phyloP scores from a whole-genome alignment of 92 coral and sea anemone species.

The Zoanthus sociatus region DNA sequence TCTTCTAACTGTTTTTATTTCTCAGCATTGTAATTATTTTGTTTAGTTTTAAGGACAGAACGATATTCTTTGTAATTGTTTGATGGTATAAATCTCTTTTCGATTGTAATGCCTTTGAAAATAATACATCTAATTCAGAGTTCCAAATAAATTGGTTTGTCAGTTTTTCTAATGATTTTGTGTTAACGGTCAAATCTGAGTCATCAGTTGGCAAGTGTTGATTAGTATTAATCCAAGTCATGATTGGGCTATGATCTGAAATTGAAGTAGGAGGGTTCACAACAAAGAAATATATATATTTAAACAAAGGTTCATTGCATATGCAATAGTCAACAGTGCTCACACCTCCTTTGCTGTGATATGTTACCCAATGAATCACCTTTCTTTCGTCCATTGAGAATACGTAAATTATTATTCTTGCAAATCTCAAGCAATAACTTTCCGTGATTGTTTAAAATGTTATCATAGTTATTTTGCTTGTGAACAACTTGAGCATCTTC shows the following conservation, averaged over 20 bases:
- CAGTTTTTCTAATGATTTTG: conserved; percentile 4
- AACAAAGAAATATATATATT: conserved; percentile 29
- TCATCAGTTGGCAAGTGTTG: neutral
- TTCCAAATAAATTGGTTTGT: conserved; percentile 51
- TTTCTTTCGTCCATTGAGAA: too few species aligned
- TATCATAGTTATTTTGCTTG: too few species aligned
- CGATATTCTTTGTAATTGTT: conserved; percentile 42
- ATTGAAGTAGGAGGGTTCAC: conserved; percentile 48
- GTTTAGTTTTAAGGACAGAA: conserved; percentile 43
- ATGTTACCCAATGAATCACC: conserved; percentile 56
- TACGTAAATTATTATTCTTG: too few species aligned
- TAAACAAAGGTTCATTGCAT: conserved; percentile 25
- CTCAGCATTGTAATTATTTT: conserved; percentile 25
- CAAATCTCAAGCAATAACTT: too few species aligned
- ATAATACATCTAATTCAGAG: conserved; percentile 27
- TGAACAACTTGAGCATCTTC: too few species aligned
- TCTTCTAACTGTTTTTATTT: conserved; percentile 10
- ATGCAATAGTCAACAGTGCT: conserved; percentile 52
- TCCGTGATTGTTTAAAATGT: too few species aligned
- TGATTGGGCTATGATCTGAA: conserved; percentile 50
- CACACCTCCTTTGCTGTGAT: conserved; percentile 49
- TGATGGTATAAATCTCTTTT: conserved; percentile 41
- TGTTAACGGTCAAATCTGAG: neutral
- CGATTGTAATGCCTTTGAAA: conserved; percentile 13
- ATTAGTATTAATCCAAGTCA: conserved; percentile 25